Evolutionary conservation across 2,113 vertebrate species (phyloP), one percentile per base, ranked within the genome.

Genomic region (Silurus asotus): DNA sequence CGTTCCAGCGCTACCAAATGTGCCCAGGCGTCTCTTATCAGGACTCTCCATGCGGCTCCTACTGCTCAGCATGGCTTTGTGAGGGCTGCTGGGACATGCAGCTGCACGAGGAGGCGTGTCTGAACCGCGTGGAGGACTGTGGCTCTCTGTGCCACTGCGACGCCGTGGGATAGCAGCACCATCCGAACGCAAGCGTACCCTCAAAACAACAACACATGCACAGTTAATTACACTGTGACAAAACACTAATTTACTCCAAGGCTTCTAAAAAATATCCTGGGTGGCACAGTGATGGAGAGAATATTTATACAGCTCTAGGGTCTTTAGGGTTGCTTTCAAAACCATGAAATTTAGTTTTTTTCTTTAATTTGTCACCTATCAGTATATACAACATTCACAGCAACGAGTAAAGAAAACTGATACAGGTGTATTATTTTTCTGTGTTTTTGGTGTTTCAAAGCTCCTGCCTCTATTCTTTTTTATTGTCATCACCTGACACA

Each of bases 41-140:
- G 98, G 98, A 78, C 98, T 99, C 83, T 99, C 98, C 20, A 98
- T 95, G 79, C 96, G 95, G 80, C 94, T 93, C 87, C 97, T 95
- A 86, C 97, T 95, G 87, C 87, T 96, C 81, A 97, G 94, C 7
- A 96, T 95, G 58, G 97, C 93, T 92, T 99, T 98, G 94, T 97
- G 98, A 80, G 98, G 97, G 92, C 98, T 99, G 95, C 98, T 98
- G 88, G 97, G 97, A 90, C 97, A 99, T 90, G 97, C 98, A 0
- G 97, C 96, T 0, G 98, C 98, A 55, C 98, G 95, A 2, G 98
- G 98, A 1, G 97, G 98, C 1, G 98, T 97, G 93, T 99, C 98
- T 77, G 96, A 86, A n/a, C 92, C 95, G 87, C 97, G 94, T 77
- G 97, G 96, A 0, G 98, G 98, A 93, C 98, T 99, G 92, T 99